These are phyloP conservation scores for Drosophila oshimai DNA, from an alignment of 1,140 invertebrate species.

Conservation along the genomic window DNA sequence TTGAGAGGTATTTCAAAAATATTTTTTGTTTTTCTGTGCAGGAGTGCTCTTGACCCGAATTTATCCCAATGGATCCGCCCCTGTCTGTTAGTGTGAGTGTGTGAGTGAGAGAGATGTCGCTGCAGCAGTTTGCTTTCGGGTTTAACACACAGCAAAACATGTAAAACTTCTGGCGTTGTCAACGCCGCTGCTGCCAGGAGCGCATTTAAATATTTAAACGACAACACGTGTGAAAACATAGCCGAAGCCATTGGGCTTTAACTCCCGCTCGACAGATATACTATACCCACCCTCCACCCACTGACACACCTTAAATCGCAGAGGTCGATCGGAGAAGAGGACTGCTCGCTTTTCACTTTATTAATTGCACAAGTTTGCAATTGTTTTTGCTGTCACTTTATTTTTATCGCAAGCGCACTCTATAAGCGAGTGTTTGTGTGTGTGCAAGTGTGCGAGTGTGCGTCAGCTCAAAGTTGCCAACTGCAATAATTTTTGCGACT, in stretches of 20 bases:
- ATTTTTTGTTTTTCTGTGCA: no score
- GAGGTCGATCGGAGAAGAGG: constrained; percentile 25
- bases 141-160: constrained; percentile 75
- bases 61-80: background rate
- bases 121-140: constrained; percentile 73
- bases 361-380: constrained; percentile 78
- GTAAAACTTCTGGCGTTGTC: constrained; percentile 65
- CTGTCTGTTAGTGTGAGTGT: background rate
- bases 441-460: constrained; percentile 29
- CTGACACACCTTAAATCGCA: constrained; percentile 23
- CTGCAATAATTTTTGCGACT: constrained; percentile 80
- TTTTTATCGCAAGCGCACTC: constrained; percentile 74
- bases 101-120: constrained; percentile 29
- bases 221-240: constrained; percentile 78
- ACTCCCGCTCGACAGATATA: background rate
- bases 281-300: background rate
- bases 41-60: background rate
- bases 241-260: constrained; percentile 55
- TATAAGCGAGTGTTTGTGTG: constrained; percentile 24
- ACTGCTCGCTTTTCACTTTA: constrained; percentile 76
- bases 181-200: constrained; percentile 64
- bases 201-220: constrained; percentile 78
- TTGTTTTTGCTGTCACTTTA: constrained; percentile 80
- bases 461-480: constrained; percentile 77
- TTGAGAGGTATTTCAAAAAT: no score